Evolutionary conservation across 2,797 vertebrate species (phyloP).

Genomic region (Thaleichthys pacificus): DNA sequence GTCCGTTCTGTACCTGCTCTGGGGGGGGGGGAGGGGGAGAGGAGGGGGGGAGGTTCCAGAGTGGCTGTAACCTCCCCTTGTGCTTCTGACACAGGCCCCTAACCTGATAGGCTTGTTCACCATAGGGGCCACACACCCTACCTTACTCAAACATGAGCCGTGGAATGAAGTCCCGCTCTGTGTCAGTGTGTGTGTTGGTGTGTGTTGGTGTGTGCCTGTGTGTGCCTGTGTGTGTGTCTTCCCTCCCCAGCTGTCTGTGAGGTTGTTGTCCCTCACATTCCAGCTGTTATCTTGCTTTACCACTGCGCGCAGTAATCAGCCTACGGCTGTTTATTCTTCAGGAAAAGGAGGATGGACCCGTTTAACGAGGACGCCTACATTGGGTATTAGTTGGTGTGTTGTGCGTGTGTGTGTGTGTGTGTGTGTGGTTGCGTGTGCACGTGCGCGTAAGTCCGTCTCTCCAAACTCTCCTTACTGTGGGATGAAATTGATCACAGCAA

Average conservation of each 20-base stretch:
- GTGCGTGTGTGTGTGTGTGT: conserved; percentile 9
- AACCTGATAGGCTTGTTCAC: no score
- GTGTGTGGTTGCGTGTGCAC: background rate
- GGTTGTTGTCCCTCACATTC: background rate
- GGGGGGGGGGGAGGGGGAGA: no score
- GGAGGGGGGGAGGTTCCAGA: no score
- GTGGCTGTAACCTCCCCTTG: no score
- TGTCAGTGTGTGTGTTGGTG: background rate
- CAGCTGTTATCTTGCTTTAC: background rate
- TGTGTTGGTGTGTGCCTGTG: background rate
- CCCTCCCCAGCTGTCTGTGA: background rate
- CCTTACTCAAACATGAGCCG: no score
- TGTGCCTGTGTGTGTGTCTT: background rate
- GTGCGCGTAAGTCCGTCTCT: background rate
- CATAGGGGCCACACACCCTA: background rate
- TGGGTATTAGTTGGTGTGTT: conserved; percentile 17
- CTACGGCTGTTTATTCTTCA: background rate
- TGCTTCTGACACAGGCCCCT: no score
- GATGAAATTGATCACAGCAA: no score
- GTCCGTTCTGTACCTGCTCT: no score
- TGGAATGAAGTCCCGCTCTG: background rate
- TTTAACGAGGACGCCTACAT: conserved; percentile 16
- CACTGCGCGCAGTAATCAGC: background rate
- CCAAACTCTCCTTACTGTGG: no score
- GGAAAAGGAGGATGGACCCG: background rate